Base-by-base conservation (phyloP, 2,888 invertebrate species). In the Pandemis cinnamomeana region DNA sequence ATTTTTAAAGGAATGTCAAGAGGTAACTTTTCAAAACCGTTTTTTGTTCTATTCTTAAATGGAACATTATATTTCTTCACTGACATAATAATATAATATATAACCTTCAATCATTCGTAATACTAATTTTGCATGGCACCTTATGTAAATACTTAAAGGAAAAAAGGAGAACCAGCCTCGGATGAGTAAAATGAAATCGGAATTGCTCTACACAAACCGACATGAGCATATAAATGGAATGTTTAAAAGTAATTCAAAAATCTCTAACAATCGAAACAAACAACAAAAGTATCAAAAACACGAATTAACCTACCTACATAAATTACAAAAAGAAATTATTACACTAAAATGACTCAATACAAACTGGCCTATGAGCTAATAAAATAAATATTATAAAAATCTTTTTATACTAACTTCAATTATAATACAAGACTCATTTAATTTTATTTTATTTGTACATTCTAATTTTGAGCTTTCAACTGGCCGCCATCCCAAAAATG, bases 391-490 rank as follows among this genome's bases (percentile, higher is more conserved):
- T 88, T 89, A 75, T 72, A 76, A 77, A 71, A 74, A 78, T 81
- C 80, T 76, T 78, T 76, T 81, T 82, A 85, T 81, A 72, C 81
- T 81, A 84, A 80, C 79, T 76, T 80, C 80, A 83, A 81, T 79
- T 82, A 84, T 84, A 80, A 82, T 88, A 89, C 88, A 89, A 81
- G 75, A 78, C 77, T 79, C 75, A 77, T 80, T 81, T 51, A 80
- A 80, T 79, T 82, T 84, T 81, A 86, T 92, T 92, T 92, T 81
- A 86, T 92, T 92, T 93, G 92, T 93, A 93, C 92, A 92, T 86
- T 81, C 81, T 69, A 87, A 92, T 92, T 93, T 93, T 91, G 93
- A 93, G 93, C 92, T 88, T 85, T 87, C 80, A 83, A 93, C 93
- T 93, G 93, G 93, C 93, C 93, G 83, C 83, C 78, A 91, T 92